Evolutionary conservation across 2,113 vertebrate genomes (phyloP).

Genomic region (Sarotherodon lohbergeri): DNA sequence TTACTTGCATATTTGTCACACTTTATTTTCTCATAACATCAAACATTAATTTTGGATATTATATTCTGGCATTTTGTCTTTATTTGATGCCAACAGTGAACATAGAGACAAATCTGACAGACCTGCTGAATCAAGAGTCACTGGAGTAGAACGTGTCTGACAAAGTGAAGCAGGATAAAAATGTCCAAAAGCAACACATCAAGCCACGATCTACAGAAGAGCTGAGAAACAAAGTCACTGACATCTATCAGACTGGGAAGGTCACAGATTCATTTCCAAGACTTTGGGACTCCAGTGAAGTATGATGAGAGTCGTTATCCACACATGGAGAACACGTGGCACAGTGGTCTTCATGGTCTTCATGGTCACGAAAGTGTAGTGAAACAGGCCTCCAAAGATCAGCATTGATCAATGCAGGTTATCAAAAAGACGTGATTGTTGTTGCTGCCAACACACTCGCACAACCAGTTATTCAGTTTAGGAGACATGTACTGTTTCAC

Average conservation of each 20-base stretch:
- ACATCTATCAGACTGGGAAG: background rate
- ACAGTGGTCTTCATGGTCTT: background rate
- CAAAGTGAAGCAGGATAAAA: rapidly evolving
- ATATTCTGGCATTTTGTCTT: background rate
- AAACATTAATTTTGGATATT: background rate
- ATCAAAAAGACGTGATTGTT: background rate
- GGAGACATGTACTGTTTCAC: background rate
- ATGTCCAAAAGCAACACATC: rapidly evolving
- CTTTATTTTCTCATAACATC: background rate
- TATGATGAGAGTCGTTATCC: background rate
- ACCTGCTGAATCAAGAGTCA: background rate
- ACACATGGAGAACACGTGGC: background rate
- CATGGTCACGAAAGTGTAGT: background rate
- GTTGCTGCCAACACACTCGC: background rate
- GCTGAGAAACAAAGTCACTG: background rate
- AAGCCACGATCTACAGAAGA: background rate
- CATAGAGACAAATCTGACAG: background rate
- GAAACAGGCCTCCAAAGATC: background rate
- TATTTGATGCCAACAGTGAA: background rate
- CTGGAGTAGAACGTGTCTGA: rapidly evolving
- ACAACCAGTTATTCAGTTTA: background rate
- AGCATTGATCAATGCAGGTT: background rate
- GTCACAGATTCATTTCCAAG: rapidly evolving
- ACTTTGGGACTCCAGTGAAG: background rate
- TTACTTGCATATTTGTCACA: background rate